Conservation (phyloP, 2,797 vertebrate genomes). For the Prunella strophiata region DNA sequence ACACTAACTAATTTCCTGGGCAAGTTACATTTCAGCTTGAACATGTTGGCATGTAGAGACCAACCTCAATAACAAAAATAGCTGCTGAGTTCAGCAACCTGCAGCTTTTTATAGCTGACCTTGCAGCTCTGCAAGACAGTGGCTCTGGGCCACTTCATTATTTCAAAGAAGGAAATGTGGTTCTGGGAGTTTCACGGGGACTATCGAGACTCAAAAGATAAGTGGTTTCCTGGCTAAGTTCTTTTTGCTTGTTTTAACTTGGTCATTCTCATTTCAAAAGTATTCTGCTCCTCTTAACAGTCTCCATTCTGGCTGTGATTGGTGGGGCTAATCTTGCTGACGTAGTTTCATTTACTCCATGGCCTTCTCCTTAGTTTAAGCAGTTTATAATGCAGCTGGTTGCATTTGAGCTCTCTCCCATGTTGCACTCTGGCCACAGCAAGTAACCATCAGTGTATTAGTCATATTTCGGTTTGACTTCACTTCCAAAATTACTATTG, state of each 20-base stretch:
- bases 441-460: background rate
- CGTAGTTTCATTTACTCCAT: background rate
- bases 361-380: background rate
- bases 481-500: background rate
- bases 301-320: background rate
- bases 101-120: constrained; percentile 64
- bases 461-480: background rate
- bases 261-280: constrained; percentile 8
- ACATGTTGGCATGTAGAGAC: constrained; percentile 14
- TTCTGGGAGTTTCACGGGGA: constrained; percentile 6
- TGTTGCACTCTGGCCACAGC: background rate
- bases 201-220: constrained; percentile 52
- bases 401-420: background rate
- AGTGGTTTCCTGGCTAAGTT: constrained; percentile 36
- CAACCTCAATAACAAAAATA: constrained; percentile 63
- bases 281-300: background rate
- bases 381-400: background rate
- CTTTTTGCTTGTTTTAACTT: constrained; percentile 21
- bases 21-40: constrained; percentile 48
- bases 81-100: constrained; percentile 62
- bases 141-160: constrained; percentile 46
- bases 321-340: background rate
- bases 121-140: constrained; percentile 39
- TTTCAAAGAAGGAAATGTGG: constrained; percentile 42
- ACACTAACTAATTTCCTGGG: constrained; percentile 59